Evolutionary conservation across 1,140 invertebrate genomes (phyloP).

Genomic region (Calephelis nemesis): DNA sequence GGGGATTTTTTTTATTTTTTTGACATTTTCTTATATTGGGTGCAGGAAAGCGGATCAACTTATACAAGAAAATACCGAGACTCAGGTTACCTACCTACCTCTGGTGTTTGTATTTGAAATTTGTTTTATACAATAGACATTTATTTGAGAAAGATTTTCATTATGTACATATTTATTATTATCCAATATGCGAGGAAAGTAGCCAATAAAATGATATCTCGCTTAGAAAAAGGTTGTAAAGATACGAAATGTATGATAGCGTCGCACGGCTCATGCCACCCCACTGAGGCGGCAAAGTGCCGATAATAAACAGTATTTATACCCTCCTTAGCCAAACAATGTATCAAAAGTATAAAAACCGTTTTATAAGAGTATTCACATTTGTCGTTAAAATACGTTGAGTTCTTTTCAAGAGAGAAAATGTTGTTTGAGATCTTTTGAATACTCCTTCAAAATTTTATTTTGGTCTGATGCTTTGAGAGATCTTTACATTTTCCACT

Average conservation of each 20-base stretch:
- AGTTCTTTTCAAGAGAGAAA: not conserved
- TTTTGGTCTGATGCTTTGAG: too few relatives aligned
- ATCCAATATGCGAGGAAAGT: constrained; percentile 1
- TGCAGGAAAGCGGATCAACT: too few relatives aligned
- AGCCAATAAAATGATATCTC: constrained; percentile 12
- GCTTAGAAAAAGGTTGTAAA: constrained; percentile 6
- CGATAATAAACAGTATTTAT: constrained; percentile 11
- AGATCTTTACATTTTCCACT: too few relatives aligned
- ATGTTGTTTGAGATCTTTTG: too few relatives aligned
- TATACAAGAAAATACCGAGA: too few relatives aligned
- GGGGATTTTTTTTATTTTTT: too few relatives aligned
- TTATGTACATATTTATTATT: not conserved
- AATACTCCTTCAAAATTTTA: too few relatives aligned
- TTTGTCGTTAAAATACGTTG: not conserved
- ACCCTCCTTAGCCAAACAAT: constrained; percentile 11
- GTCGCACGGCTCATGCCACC: not conserved
- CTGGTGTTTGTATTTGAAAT: too few relatives aligned
- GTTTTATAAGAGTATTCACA: constrained; percentile 2
- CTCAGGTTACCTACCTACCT: too few relatives aligned
- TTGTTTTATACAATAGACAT: too few relatives aligned
- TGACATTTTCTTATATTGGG: too few relatives aligned
- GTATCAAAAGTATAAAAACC: constrained; percentile 5
- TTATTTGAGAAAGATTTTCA: too few relatives aligned
- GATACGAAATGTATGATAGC: not conserved
- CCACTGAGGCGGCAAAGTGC: not conserved